phyloP scores from a whole-genome alignment of 1,140 invertebrate species.

The Drosophila nasuta region DNA sequence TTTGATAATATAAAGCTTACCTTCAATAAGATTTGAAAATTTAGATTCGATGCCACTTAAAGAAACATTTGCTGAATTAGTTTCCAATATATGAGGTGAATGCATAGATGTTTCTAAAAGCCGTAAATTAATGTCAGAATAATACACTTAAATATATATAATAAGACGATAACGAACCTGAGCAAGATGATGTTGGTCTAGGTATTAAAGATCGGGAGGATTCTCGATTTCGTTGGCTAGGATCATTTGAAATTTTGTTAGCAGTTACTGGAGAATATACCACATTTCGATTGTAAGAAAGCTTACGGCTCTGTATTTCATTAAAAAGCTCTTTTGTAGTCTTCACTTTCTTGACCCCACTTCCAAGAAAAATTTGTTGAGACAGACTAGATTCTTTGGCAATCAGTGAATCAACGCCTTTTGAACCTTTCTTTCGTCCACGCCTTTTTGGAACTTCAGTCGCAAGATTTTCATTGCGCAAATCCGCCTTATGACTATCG shows the following conservation, averaged over 20 bases:
- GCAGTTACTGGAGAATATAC: conserved; percentile 8
- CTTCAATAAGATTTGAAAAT: conserved; percentile 55
- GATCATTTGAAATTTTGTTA: conserved; percentile 40
- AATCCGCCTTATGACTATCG: not conserved
- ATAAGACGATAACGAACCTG: conserved; percentile 53
- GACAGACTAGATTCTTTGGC: conserved; percentile 74
- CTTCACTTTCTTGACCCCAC: conserved; percentile 90
- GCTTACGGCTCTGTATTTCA: conserved; percentile 89
- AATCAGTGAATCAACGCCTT: conserved; percentile 85
- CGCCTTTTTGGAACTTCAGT: conserved; percentile 86
- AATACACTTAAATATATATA: not conserved
- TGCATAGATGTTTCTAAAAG: conserved; percentile 64
- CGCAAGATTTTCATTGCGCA: conserved; percentile 1
- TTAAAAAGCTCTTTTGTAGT: conserved; percentile 93
- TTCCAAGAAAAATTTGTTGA: conserved; percentile 77
- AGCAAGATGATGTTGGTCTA: conserved; percentile 72
- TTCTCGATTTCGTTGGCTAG: conserved; percentile 38
- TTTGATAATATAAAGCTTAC: conserved; percentile 28
- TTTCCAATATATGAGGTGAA: conserved; percentile 64
- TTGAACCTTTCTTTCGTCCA: conserved; percentile 90
- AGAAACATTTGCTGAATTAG: conserved; percentile 58
- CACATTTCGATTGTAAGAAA: conserved; percentile 33
- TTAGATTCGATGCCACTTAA: conserved; percentile 53
- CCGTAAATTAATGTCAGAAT: not conserved
- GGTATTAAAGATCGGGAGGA: conserved; percentile 22